Conservation (phyloP, 2,888 invertebrate genomes). For the Rhaphigaster nebulosa region DNA sequence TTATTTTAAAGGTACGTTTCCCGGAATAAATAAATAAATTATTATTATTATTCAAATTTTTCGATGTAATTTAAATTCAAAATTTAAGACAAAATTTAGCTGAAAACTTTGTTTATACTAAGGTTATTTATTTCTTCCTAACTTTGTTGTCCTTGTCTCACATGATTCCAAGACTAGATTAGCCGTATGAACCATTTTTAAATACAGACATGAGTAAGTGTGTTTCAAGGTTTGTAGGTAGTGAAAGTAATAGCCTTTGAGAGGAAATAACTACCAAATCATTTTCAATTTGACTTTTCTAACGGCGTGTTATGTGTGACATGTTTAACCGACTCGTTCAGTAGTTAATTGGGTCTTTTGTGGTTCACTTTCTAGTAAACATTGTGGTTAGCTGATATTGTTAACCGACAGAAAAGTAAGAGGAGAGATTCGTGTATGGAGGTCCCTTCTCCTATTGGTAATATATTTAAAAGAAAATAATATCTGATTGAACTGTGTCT, state of each 20-base stretch:
- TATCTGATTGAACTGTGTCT: no score
- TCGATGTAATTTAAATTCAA: no score
- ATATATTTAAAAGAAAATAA: not conserved
- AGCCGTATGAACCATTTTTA: not conserved
- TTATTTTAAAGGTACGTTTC: no score
- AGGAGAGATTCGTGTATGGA: not conserved
- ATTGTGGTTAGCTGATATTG: not conserved
- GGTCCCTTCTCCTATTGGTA: not conserved
- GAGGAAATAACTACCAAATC: not conserved
- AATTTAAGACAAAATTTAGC: no score
- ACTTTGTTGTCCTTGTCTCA: not conserved
- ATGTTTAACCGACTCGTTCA: not conserved
- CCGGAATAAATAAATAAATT: no score
- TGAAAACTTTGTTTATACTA: no score
- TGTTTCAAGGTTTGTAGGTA: not conserved
- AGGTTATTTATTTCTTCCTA: no score
- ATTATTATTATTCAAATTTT: no score
- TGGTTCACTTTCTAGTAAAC: constrained; percentile 22
- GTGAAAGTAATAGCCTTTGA: not conserved
- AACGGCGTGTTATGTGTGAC: constrained; percentile 11
- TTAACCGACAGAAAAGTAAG: not conserved
- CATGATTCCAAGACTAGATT: not conserved
- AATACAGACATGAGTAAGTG: not conserved
- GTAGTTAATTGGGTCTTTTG: constrained; percentile 33
- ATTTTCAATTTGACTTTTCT: not conserved